Conservation (phyloP, 2,888 invertebrate genomes). For the Callosobruchus maculatus region DNA sequence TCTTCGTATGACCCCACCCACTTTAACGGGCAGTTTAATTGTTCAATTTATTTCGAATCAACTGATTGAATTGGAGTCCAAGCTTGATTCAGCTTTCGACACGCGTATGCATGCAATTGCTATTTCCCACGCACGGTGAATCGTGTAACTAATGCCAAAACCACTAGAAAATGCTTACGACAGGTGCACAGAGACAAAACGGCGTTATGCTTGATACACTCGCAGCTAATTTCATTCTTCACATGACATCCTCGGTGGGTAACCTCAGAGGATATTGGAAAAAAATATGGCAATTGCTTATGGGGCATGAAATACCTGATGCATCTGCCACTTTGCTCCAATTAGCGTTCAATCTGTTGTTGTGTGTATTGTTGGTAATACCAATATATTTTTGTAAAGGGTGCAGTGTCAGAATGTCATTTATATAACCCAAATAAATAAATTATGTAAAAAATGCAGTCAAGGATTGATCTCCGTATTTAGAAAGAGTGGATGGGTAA, state of each 20-base stretch:
- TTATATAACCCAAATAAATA: too few relatives aligned
- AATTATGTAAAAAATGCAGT: too few relatives aligned
- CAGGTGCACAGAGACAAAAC: not conserved
- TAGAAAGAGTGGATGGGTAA: too few relatives aligned
- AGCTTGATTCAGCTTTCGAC: not conserved
- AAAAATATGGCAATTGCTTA: not conserved
- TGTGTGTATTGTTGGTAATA: too few relatives aligned
- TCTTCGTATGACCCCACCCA: not conserved
- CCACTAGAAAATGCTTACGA: not conserved
- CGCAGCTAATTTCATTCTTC: not conserved
- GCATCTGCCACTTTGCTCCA: not conserved
- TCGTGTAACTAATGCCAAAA: constrained; percentile 2
- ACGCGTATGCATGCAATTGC: not conserved
- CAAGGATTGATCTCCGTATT: too few relatives aligned
- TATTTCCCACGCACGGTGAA: constrained; percentile 1
- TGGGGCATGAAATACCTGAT: not conserved
- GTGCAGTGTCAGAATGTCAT: too few relatives aligned
- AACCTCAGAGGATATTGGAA: not conserved
- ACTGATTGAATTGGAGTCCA: not conserved
- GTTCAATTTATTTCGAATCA: not conserved
- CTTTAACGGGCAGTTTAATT: not conserved
- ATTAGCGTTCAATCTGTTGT: not conserved
- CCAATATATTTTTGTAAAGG: too few relatives aligned
- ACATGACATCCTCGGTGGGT: not conserved
- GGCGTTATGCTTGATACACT: not conserved